Percentiles rank a stretch among this genome's conserved stretches.
Evolutionary conservation across 2,797 vertebrate genomes (phyloP).

Genomic region (Chelidonichthys spinosus): DNA sequence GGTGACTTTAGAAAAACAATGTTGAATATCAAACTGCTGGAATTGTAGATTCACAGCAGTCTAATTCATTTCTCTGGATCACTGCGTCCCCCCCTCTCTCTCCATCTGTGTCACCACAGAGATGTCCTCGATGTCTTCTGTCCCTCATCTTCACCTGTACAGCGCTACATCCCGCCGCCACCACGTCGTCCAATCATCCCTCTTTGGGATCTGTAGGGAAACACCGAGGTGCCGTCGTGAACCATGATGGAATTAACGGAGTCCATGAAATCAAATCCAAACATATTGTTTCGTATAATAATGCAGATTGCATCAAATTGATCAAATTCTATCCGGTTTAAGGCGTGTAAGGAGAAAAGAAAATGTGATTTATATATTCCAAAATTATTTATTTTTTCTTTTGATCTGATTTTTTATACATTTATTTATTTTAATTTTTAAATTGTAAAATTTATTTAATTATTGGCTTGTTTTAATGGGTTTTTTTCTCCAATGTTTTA

Average conservation of each 20-base stretch:
- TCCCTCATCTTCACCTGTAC: not conserved
- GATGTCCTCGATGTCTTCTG: slow-evolving; percentile 2
- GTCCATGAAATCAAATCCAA: not conserved
- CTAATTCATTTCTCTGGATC: slow-evolving; percentile 59
- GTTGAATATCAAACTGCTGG: slow-evolving; percentile 3
- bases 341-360: too few relatives aligned
- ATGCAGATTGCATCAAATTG: not conserved
- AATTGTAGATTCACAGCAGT: slow-evolving; percentile 44
- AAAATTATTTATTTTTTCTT: too few relatives aligned
- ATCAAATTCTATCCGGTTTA: too few relatives aligned
- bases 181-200: not conserved
- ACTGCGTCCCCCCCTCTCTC: slow-evolving; percentile 24
- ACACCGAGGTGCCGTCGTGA: not conserved
- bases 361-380: too few relatives aligned
- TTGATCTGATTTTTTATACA: too few relatives aligned
- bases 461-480: too few relatives aligned
- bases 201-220: not conserved
- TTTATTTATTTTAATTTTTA: too few relatives aligned
- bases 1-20: slow-evolving; percentile 12
- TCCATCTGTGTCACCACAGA: slow-evolving; percentile 8
- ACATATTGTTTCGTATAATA: not conserved
- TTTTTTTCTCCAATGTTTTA: too few relatives aligned
- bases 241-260: not conserved
- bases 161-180: not conserved
- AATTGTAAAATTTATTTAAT: too few relatives aligned